Conservation (phyloP, 2,113 vertebrate species). For the Ceratotherium simum region DNA sequence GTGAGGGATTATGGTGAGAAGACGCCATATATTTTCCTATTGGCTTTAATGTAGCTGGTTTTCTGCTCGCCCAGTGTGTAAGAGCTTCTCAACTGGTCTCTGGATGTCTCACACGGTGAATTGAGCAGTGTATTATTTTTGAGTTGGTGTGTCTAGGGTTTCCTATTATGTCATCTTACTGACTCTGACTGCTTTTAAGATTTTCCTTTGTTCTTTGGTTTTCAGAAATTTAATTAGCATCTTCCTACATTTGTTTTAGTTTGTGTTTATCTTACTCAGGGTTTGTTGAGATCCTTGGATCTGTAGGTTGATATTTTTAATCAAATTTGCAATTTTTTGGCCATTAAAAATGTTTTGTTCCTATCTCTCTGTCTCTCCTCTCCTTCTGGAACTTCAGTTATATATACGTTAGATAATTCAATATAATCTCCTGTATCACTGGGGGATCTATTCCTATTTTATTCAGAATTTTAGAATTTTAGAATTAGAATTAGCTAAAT, state of each 20-base stretch:
- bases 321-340: background rate
- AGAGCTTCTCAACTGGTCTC: background rate
- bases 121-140: background rate
- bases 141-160: background rate
- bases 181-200: background rate
- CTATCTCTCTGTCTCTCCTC: background rate
- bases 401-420: background rate
- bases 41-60: no score
- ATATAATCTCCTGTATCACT: background rate
- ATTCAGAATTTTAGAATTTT: background rate
- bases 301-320: background rate
- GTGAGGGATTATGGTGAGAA: rapidly evolving
- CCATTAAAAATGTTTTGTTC: background rate
- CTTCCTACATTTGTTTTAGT: background rate
- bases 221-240: background rate
- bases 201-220: background rate
- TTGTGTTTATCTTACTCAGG: background rate
- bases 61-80: background rate
- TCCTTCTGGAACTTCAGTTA: background rate
- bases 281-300: background rate
- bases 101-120: background rate
- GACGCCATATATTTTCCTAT: background rate
- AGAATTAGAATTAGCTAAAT: background rate
- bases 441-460: background rate
- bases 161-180: background rate